Conservation (phyloP, 2,888 invertebrate species). For the Serrognathus titanus region DNA sequence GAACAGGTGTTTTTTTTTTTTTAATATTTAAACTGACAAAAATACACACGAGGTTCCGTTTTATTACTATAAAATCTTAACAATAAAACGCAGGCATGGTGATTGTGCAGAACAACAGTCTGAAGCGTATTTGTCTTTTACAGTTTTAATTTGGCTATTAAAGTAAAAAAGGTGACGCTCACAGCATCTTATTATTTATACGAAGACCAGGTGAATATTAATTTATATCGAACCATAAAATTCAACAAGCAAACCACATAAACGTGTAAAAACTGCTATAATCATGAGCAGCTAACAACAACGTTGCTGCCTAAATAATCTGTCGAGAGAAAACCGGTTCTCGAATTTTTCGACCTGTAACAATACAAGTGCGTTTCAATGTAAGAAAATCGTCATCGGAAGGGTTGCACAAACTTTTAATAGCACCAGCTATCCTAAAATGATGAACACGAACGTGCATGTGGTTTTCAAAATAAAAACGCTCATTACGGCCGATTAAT, state of each 20-base stretch:
- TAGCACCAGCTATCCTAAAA: too few species aligned
- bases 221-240: constrained; percentile 47
- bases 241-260: constrained; percentile 47
- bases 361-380: neutral
- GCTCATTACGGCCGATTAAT: constrained; percentile 13
- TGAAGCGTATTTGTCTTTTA: too few species aligned
- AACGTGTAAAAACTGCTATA: constrained; percentile 51
- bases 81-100: too few species aligned
- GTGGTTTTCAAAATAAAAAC: too few species aligned
- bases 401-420: neutral
- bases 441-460: too few species aligned
- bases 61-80: too few species aligned
- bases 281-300: constrained; percentile 49
- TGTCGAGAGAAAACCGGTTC: constrained; percentile 43
- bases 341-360: neutral
- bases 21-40: too few species aligned
- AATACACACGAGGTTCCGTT: too few species aligned
- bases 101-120: too few species aligned
- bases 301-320: constrained; percentile 44
- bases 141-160: constrained; percentile 13
- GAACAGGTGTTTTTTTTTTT: too few species aligned
- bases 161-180: constrained; percentile 14
- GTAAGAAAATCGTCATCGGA: neutral
- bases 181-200: constrained; percentile 20
- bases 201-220: constrained; percentile 41